Base-by-base conservation (phyloP, 2,888 invertebrate species). In the Pseudeuparius sepicola region DNA sequence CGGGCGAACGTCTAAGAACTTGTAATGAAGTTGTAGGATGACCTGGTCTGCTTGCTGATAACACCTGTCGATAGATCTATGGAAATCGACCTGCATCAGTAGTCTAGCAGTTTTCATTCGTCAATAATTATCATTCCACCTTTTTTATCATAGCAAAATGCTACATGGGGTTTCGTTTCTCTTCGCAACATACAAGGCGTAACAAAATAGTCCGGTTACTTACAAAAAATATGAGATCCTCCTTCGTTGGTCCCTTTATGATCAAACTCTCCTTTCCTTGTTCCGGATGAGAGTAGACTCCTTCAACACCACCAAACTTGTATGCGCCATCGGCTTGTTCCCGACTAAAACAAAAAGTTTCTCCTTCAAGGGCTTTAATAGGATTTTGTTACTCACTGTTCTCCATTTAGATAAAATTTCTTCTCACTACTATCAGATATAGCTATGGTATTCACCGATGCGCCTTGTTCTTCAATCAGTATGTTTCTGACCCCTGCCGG, bases 161-260 rank as follows among this genome's bases (percentile, higher is more conserved):
- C n/a, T n/a, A n/a, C n/a, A n/a, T n/a, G n/a, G n/a, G n/a, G n/a
- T n/a, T n/a, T n/a, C n/a, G n/a, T n/a, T n/a, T n/a, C n/a, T n/a
- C n/a, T n/a, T n/a, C n/a, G n/a, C n/a, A n/a, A n/a, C n/a, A n/a
- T n/a, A n/a, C n/a, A n/a, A n/a, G n/a, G n/a, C n/a, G n/a, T n/a
- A n/a, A n/a, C n/a, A n/a, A n/a, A n/a, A n/a, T n/a, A n/a, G n/a
- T n/a, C n/a, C n/a, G n/a, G n/a, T n/a, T n/a, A 61, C 67, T 63
- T 57, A 75, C 75, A 59, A 71, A 71, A 42, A 78, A 61, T 24
- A 67, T 65, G 17, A 78, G 61, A 31, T 70, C 66, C 48, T 73
- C 70, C 46, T 66, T 68, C 17, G 73, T 61, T 1, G 78, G 78
- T 13, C 78, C 78, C 11, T 68, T 65, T 24, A 78, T 72, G 42